Base-by-base conservation (phyloP, 2,888 invertebrate species). In the Trimorus sp. region DNA sequence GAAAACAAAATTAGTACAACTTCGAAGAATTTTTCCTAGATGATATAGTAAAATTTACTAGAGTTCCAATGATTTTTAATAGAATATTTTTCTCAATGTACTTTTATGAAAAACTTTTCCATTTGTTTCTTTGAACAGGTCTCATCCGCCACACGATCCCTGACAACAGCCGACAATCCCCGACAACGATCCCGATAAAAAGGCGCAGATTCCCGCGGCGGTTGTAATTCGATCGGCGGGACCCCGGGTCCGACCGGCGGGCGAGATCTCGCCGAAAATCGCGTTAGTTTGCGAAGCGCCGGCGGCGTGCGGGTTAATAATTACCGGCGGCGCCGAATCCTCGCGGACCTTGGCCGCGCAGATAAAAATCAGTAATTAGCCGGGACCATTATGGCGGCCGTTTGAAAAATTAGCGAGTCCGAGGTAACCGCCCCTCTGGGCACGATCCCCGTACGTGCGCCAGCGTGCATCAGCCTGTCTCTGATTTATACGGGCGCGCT, bases 321-420 rank as follows among this genome's bases (percentile, higher is more conserved):
- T 82, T 84, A 83, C 81, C 49, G 62, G 79, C 77, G 79, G 79
- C 79, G 77, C 77, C 80, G 71, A 79, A 83, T 81, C 84, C 86
- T 86, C 82, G 84, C 79, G 85, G 86, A 79, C 82, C 85, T 82
- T 82, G 80, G 68, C 85, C 87, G 86, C 84, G 84, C 74, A 89
- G 91, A 91, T 91, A 91, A 91, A 91, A 91, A 91, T 91, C 91
- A 91, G 91, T 90, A 91, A 91, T 91, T 91, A 91, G 90, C 90
- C 89, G 85, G 89, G 90, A 89, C 90, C 90, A 90, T 91, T 91
- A 90, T 89, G 90, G 89, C 87, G 88, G 88, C 87, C 88, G 89
- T 90, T 90, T 91, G 91, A 91, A 91, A 91, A 91, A 91, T 91
- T 91, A 91, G 90, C 90, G 87, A 89, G 89, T 88, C 87, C 85